Percentiles rank a stretch among this genome's conserved stretches.
Conservation (phyloP, 2,113 vertebrate genomes). For the Bubo bubo region DNA sequence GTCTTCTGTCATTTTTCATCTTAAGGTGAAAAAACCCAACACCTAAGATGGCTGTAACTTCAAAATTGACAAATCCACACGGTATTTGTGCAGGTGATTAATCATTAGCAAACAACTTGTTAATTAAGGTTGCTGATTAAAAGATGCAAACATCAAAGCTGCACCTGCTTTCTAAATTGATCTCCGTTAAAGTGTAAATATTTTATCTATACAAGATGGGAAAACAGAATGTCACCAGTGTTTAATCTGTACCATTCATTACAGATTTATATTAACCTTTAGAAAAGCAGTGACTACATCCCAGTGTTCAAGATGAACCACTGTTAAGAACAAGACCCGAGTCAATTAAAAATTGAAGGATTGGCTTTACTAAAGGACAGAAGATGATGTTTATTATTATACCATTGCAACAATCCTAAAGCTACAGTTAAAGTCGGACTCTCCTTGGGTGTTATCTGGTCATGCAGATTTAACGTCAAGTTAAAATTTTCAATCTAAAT, state of each 20-base stretch:
- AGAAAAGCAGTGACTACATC: conserved; percentile 1
- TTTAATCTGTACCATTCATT: conserved; percentile 8
- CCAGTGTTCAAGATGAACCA: neutral
- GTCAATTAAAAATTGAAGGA: conserved; percentile 26
- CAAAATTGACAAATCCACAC: neutral
- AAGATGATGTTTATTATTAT: neutral
- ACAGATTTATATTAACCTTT: conserved; percentile 40
- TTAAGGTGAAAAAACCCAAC: neutral
- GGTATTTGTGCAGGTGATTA: neutral
- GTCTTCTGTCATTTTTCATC: neutral
- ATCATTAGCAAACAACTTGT: conserved; percentile 38
- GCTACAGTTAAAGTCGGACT: neutral
- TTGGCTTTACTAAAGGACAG: neutral
- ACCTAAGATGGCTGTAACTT: neutral
- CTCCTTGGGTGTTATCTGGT: neutral
- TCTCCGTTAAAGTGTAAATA: conserved; percentile 31
- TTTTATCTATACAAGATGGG: conserved; percentile 10
- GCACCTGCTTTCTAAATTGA: conserved; percentile 30
- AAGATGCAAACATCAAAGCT: neutral
- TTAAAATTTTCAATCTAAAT: neutral
- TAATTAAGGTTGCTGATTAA: conserved; percentile 51
- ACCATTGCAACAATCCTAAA: neutral
- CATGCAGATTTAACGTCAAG: neutral
- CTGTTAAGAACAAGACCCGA: neutral
- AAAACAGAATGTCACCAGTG: conserved; percentile 20